Evolutionary conservation across 2,797 vertebrate genomes (phyloP), one percentile per base, ranked within the genome.

Genomic region (Falco columbarius): DNA sequence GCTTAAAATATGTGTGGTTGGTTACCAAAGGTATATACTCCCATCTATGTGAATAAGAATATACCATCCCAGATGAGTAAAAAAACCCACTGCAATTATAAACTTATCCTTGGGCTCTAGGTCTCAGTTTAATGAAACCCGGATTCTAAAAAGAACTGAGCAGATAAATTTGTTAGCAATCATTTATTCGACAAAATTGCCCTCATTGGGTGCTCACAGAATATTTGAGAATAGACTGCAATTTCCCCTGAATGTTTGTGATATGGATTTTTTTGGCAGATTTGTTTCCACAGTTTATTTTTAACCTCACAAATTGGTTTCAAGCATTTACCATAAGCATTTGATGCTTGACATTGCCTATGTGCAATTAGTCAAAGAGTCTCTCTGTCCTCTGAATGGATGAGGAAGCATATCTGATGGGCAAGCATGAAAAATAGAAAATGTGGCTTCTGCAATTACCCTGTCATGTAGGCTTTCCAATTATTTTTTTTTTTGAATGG

Each of bases 241-340:
- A 1, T 77, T 87, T 18, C 65, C 68, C 40, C 46, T 49, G 34
- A 0, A 29, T 54, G 14, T 87, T 77, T 54, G 72, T 49, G 84
- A 0, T 44, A 1, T 70, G 70, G 66, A 44, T 96, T 86, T 92
- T 52, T 71, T 51, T 27, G 62, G 26, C 54, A 81, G 54, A 38
- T 81, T 85, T 62, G 47, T 85, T 87, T 93, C 44, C 67, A 36
- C 29, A 15, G 38, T 59, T 84, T 81, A 82, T 85, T 91, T 96
- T 77, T 86, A 89, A 32, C 68, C 55, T 84, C 66, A 51, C 5
- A 14, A 47, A 55, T 72, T 40, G 44, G 32, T 89, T 55, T 76
- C 44, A 49, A 58, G 34, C 54, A 34, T 81, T 90, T 27, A 12
- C 22, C n/a, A 4, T 22, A 20, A 90, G 70, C 34, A 12, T 77